Evolutionary conservation across 2,888 invertebrate species (phyloP).

Genomic region (Oxytorus armatus): DNA sequence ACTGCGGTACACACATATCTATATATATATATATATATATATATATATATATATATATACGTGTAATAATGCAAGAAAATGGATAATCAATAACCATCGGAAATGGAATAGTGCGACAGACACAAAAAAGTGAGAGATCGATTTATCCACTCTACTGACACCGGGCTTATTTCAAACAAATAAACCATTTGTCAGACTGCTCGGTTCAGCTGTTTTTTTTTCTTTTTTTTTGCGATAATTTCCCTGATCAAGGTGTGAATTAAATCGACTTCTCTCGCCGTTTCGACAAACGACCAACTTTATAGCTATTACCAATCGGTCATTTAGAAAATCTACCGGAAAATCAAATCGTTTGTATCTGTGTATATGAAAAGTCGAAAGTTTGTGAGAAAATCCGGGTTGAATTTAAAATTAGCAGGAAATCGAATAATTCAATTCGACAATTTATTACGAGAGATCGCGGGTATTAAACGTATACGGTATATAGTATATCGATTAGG

Average conservation of each 20-base stretch:
- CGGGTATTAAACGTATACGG: no score
- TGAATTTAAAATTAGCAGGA: background rate
- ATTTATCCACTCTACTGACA: constrained; percentile 27
- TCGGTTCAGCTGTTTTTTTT: no score
- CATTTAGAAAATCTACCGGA: no score
- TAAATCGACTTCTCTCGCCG: constrained; percentile 6
- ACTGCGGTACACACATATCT: background rate
- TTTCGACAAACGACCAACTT: no score
- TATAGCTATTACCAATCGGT: no score
- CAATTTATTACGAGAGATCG: background rate
- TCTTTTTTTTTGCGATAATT: background rate
- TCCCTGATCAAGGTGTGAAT: background rate
- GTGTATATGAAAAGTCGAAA: no score
- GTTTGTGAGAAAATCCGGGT: background rate
- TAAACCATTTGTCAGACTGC: background rate
- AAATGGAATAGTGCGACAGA: constrained; percentile 5
- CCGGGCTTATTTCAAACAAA: background rate
- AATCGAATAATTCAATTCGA: constrained; percentile 8
- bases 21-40: background rate
- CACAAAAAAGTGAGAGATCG: constrained; percentile 2
- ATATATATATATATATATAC: no score
- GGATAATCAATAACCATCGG: no score
- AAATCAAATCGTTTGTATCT: no score
- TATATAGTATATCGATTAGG: no score
- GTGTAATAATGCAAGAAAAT: no score